Conservation (phyloP, 2,888 invertebrate genomes). For the Caenorhabditis zanzibari region DNA sequence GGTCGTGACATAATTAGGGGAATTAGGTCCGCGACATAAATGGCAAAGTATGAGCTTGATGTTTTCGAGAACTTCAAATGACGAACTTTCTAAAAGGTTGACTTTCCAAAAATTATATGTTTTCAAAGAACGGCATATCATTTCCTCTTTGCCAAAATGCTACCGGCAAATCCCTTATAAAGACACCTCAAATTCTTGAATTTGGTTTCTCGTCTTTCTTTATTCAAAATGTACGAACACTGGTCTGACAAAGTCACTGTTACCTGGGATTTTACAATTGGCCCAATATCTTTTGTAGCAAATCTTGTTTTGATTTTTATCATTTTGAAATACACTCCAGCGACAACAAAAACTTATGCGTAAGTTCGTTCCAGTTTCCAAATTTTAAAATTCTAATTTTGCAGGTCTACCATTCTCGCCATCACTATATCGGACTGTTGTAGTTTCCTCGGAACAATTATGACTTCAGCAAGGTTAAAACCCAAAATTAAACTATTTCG, state of each 20-base stretch:
- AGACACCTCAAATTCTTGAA: no score
- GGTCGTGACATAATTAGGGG: no score
- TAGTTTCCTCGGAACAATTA: neutral
- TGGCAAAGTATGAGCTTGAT: no score
- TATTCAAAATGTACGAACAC: neutral
- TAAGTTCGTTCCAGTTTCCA: neutral
- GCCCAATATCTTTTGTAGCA: neutral
- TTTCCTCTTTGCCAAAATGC: no score
- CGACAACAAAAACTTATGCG: constrained; percentile 24
- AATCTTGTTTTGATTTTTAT: neutral
- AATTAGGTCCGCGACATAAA: no score
- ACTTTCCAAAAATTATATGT: no score
- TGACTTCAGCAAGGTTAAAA: constrained; percentile 2
- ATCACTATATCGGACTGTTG: constrained; percentile 6
- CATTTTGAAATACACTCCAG: constrained; percentile 15
- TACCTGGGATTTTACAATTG: neutral
- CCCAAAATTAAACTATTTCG: no score
- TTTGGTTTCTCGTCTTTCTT: no score
- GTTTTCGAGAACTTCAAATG: no score
- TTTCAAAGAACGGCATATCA: no score
- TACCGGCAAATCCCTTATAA: no score
- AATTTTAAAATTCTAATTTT: neutral
- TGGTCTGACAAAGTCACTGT: neutral
- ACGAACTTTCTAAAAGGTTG: no score
- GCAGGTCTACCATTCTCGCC: neutral